Percentiles rank a stretch among this genome's conserved stretches.
Conservation (phyloP, 1,140 invertebrate species). For the Odontomachus brunneus region DNA sequence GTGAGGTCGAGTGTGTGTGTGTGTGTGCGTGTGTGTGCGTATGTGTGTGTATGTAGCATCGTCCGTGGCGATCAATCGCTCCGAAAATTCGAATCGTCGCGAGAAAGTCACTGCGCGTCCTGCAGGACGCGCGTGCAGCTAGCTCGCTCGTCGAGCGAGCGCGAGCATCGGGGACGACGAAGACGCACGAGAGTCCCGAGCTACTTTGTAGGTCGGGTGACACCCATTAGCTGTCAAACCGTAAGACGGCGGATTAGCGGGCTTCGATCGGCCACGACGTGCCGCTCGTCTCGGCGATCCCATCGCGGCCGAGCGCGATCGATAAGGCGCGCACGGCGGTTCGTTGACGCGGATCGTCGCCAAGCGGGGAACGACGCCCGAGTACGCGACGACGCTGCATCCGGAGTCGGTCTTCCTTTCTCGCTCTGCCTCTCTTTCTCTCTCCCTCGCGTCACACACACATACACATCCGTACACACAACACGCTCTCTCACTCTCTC, state of each 20-base stretch:
- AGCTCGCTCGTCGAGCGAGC: neutral
- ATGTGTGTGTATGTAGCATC: too few species aligned
- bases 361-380: slow-evolving; percentile 12
- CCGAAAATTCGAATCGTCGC: neutral
- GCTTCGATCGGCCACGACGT: neutral
- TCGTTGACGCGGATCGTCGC: neutral
- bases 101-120: neutral
- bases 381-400: slow-evolving; percentile 6
- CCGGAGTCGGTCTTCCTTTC: neutral
- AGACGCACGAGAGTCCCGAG: too few species aligned
- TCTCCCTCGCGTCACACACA: neutral
- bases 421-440: too few species aligned
- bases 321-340: neutral
- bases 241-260: neutral
- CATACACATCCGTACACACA: too few species aligned
- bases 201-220: slow-evolving; percentile 59
- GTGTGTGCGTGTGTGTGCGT: too few species aligned
- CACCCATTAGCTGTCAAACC: slow-evolving; percentile 75
- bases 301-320: slow-evolving; percentile 45
- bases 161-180: neutral
- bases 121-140: too few species aligned
- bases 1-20: too few species aligned
- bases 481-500: too few species aligned
- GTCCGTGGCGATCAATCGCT: slow-evolving; percentile 20
- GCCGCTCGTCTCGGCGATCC: slow-evolving; percentile 18